Percentiles rank a stretch among this genome's conserved stretches.
phyloP scores from a whole-genome alignment of 2,888 invertebrate genomes.

The Spilosoma lubricipeda region DNA sequence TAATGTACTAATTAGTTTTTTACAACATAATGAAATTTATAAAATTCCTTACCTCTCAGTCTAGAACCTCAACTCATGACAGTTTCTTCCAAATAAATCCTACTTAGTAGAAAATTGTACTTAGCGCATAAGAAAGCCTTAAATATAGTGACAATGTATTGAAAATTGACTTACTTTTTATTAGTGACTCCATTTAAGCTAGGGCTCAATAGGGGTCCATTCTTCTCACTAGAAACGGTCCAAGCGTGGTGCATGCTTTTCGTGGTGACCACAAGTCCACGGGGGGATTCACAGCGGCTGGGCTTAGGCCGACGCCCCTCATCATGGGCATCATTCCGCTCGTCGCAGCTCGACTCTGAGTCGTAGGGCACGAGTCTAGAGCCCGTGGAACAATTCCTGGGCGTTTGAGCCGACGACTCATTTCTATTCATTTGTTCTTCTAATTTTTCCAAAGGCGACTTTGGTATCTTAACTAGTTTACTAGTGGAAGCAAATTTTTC shows the following conservation, averaged over 20 bases:
- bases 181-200: constrained; percentile 82
- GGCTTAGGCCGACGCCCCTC: constrained; percentile 67
- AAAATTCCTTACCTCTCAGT: background rate
- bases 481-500: constrained; percentile 68
- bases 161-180: constrained; percentile 68
- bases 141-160: background rate
- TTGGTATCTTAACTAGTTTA: constrained; percentile 71
- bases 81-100: background rate
- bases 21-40: background rate
- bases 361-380: constrained; percentile 87
- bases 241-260: constrained; percentile 77
- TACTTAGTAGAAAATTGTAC: background rate
- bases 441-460: constrained; percentile 78
- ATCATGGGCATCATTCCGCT: constrained; percentile 56
- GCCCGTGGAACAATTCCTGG: constrained; percentile 64
- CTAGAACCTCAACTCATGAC: background rate
- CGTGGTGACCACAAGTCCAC: constrained; percentile 67
- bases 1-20: background rate
- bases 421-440: constrained; percentile 81
- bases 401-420: constrained; percentile 61
- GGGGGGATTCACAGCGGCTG: constrained; percentile 70
- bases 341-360: constrained; percentile 85
- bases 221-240: constrained; percentile 78
- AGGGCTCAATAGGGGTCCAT: constrained; percentile 77
- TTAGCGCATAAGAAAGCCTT: background rate